Evolutionary conservation across 2,888 invertebrate genomes (phyloP).

Genomic region (Drosophila leonis): DNA sequence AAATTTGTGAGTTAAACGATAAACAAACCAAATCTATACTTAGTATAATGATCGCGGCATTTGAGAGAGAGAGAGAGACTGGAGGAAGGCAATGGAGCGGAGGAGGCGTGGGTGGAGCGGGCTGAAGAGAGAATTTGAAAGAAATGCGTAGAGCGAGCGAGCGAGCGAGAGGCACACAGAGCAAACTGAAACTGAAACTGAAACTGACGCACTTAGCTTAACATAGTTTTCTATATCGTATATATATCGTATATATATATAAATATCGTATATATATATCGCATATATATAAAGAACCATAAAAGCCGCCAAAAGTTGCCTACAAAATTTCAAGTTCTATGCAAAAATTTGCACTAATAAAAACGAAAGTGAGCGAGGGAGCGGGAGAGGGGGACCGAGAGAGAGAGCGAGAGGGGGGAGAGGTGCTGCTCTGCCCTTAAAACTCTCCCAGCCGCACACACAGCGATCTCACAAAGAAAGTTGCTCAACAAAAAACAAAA

Average conservation of each 20-base stretch:
- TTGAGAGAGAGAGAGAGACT: neutral
- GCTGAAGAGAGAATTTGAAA: neutral
- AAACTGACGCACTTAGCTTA: conserved; percentile 10
- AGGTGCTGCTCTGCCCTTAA: neutral
- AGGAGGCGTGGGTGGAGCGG: neutral
- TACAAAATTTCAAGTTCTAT: conserved; percentile 10
- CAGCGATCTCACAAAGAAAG: conserved; percentile 56
- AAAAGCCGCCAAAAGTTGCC: conserved; percentile 22
- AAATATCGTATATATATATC: neutral
- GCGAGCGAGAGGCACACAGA: neutral
- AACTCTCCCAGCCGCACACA: conserved; percentile 9
- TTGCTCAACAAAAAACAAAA: conserved; percentile 13
- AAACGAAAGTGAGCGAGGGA: conserved; percentile 16
- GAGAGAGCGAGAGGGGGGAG: neutral
- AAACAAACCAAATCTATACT: too few species aligned
- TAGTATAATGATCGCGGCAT: neutral
- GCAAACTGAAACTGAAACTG: neutral
- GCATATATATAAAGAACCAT: neutral
- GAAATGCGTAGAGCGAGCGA: conserved; percentile 6
- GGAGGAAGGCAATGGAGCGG: neutral
- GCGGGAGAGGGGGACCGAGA: neutral
- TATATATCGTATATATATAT: neutral
- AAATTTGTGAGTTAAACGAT: neutral
- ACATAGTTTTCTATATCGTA: neutral
- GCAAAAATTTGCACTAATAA: conserved; percentile 27